Evolutionary conservation across 2,888 invertebrate species (phyloP).

Genomic region (Hololepta plana): DNA sequence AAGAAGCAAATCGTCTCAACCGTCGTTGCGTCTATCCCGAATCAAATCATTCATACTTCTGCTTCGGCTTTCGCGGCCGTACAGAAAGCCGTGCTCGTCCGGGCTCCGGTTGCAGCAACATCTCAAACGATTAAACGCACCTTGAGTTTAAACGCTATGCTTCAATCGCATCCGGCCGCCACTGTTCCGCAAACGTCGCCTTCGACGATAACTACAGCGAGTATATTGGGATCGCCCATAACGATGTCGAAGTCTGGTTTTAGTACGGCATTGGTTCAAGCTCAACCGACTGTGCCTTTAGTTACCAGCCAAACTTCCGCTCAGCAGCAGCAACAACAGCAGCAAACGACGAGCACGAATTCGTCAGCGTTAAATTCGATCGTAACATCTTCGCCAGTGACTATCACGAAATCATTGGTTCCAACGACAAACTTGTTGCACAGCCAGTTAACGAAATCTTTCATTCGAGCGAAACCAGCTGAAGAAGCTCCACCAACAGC

Average conservation of each 20-base stretch:
- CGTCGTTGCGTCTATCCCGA: no score
- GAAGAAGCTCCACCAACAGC: slow-evolving; percentile 15
- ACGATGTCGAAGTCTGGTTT: slow-evolving; percentile 20
- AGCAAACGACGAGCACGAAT: no score
- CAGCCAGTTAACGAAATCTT: slow-evolving; percentile 37
- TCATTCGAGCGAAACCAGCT: no score
- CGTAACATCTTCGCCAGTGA: no score
- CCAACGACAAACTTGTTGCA: slow-evolving; percentile 32
- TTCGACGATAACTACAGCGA: slow-evolving; percentile 26
- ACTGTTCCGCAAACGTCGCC: slow-evolving; percentile 24
- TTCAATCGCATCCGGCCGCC: slow-evolving; percentile 28
- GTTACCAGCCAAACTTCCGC: slow-evolving; percentile 10
- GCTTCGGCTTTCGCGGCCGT: no score
- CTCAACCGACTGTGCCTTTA: slow-evolving; percentile 20
- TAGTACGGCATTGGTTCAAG: slow-evolving; percentile 22
- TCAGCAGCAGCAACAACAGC: no score
- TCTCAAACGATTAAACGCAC: slow-evolving; percentile 12
- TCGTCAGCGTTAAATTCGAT: no score
- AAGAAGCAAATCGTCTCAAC: no score
- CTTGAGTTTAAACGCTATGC: slow-evolving; percentile 27
- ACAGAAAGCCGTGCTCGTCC: no score
- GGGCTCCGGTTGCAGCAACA: slow-evolving; percentile 10
- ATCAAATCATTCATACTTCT: no score
- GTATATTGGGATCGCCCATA: slow-evolving; percentile 23
- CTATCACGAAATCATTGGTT: no score